Evolutionary conservation across 2,113 vertebrate species (phyloP), one percentile per base, ranked within the genome.

Genomic region (Poeciliopsis retropinna): DNA sequence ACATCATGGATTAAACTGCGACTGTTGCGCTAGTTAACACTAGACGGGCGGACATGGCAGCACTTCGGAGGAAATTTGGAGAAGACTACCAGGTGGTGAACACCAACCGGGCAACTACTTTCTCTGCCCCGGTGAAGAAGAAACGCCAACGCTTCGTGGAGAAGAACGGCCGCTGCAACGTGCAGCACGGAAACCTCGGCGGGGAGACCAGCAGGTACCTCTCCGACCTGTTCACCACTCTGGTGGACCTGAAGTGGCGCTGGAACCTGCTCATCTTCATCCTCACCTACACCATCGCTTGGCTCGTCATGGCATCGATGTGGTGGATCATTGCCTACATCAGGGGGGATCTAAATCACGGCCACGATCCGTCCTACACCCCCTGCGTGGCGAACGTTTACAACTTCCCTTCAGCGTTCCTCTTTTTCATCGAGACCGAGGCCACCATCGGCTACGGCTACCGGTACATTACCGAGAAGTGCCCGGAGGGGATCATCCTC

Each of bases 321-420:
- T 96, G 96, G 96, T 96, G 96, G 96, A 91, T 95, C 87, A 97
- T 97, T 28, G 96, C 96, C 1, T 96, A 96, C 65, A 93, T 96
- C 70, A 82, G 96, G 28, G 96, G 96, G 1, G 96, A 97, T 89
- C 67, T 97, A 22, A 94, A 94, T n/a, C 92, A 87, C 66, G 91
- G 88, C 0, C 96, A 94, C 5, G 94, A 95, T 19, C 63, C 90
- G 11, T 87, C 93, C 44, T 96, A 97, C 85, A 95, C 90, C 2
- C 96, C 96, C 0, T 97, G 96, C 17, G 96, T 97, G 79, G 95
- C 95, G 81, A 97, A 97, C 57, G 96, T 97, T 61, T 96, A 97
- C 94, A 96, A 96, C 94, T 97, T 97, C 62, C 96, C 96, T 8
- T 97, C 96, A 0, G 96, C 96, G 14, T 97, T 97, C 78, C 95